Base-by-base conservation (phyloP, 2,113 vertebrate species). In the Columba janthina region DNA sequence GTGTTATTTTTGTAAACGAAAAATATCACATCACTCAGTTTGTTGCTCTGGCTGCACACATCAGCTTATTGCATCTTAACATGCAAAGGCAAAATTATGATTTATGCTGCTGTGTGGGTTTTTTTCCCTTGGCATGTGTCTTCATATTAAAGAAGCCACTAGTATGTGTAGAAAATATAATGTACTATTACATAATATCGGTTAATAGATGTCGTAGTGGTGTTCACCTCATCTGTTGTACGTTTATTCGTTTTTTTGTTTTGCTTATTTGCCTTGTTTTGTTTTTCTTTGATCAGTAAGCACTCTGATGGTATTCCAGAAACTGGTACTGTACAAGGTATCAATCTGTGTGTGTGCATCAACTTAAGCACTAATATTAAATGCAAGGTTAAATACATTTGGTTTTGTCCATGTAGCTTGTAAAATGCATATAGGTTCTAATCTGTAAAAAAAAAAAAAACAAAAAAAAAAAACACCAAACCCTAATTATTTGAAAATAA, bases 71-170 rank as follows among this genome's bases (percentile, higher is more conserved):
- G 64, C 77, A 92, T 9, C 31, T 96, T 94, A 62, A 80, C 65
- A 31, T 90, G 65, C 29, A 5, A 80, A 85, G 88, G 66, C 85
- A 86, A 66, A 5, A 7, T 85, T 74, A 53, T 89, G 38, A 79
- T 94, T 94, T 96, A 85, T 86, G 50, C 67, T 46, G 15, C 38
- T 53, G 13, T 46, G 3, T 51, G 19, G 0, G 46, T 18, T 64
- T 12, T 96, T 95, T 67, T 85, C 20, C 36, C 36, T 56, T 57
- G 53, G 62, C 61, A 26, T 70, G 29, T 58, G 38, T 87, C 69
- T 92, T 73, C 54, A 54, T 93, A 61, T 96, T 94, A 87, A 92
- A 95, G 85, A 81, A 96, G 64, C 77, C 76, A 94, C 77, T 95
- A 92, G 71, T 95, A 78, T 81, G 64, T 85, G 53, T 76, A 96